A percentile compares a stretch with the other conserved stretches of the same genome.
These are phyloP conservation scores for Leptinotarsa juncta DNA, from an alignment of 2,888 invertebrate species.

Conservation along the genomic window DNA sequence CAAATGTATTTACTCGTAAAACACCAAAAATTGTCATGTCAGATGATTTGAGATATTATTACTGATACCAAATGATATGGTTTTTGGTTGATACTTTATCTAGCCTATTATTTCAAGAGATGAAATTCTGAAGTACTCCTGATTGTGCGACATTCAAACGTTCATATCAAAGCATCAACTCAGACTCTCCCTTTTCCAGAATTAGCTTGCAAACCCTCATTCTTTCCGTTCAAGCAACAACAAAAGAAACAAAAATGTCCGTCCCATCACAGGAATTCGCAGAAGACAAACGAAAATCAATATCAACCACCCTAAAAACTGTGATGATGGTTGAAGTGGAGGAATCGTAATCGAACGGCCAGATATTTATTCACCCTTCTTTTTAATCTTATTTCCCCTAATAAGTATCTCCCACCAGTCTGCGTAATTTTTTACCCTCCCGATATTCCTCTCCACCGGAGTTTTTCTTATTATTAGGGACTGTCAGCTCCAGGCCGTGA, in stretches of 20 bases:
- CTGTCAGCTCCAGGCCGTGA: constrained; percentile 59
- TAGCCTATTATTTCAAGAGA: too few relatives aligned
- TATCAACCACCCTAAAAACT: constrained; percentile 45
- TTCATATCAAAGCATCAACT: neutral
- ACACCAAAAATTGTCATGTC: too few relatives aligned
- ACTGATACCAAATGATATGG: too few relatives aligned
- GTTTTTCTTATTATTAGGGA: constrained; percentile 52
- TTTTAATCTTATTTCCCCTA: constrained; percentile 55
- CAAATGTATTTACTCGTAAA: too few relatives aligned
- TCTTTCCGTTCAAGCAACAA: constrained; percentile 16
- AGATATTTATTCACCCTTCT: constrained; percentile 56
- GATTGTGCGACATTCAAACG: too few relatives aligned
- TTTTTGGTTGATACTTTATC: too few relatives aligned
- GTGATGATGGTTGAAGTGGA: constrained; percentile 46
- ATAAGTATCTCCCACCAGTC: constrained; percentile 45
- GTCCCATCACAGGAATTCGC: constrained; percentile 33
- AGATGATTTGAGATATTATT: too few relatives aligned
- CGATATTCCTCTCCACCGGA: constrained; percentile 34
- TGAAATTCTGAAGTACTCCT: too few relatives aligned
- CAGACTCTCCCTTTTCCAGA: neutral
- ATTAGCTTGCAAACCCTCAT: neutral
- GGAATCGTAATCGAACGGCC: constrained; percentile 50
- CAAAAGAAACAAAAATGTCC: constrained; percentile 31
- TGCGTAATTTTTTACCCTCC: constrained; percentile 43
- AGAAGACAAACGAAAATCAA: constrained; percentile 38